Conservation (phyloP, 2,113 vertebrate genomes). For the Typhlomys cinereus region DNA sequence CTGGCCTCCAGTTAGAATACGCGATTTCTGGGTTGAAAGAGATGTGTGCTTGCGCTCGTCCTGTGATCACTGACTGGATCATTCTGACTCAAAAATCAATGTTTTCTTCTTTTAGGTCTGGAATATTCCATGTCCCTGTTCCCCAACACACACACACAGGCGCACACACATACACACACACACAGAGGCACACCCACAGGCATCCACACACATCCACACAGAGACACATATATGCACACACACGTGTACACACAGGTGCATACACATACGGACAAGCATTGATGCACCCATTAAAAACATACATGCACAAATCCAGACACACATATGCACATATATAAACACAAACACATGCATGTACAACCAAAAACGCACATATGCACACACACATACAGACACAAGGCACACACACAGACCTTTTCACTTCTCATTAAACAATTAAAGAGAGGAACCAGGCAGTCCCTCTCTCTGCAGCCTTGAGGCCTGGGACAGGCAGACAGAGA, state of each 20-base stretch:
- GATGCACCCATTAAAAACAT: too few relatives aligned
- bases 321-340: not conserved
- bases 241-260: not conserved
- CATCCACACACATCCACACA: not conserved
- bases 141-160: not conserved
- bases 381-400: not conserved
- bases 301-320: not conserved
- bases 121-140: slow-evolving; percentile 62
- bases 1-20: slow-evolving; percentile 84
- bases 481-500: not conserved
- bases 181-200: not conserved
- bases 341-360: not conserved
- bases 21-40: slow-evolving; percentile 85
- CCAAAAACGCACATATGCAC: not conserved
- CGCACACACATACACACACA: not conserved
- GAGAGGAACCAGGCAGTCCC: not conserved
- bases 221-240: not conserved
- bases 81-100: slow-evolving; percentile 84
- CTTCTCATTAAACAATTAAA: not conserved
- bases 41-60: slow-evolving; percentile 83
- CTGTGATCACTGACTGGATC: slow-evolving; percentile 83
- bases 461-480: not conserved
- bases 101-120: slow-evolving; percentile 64
- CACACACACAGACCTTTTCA: not conserved
- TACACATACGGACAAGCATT: too few relatives aligned